Base-by-base conservation (phyloP, 2,797 vertebrate genomes). In the Octomys mimax region DNA sequence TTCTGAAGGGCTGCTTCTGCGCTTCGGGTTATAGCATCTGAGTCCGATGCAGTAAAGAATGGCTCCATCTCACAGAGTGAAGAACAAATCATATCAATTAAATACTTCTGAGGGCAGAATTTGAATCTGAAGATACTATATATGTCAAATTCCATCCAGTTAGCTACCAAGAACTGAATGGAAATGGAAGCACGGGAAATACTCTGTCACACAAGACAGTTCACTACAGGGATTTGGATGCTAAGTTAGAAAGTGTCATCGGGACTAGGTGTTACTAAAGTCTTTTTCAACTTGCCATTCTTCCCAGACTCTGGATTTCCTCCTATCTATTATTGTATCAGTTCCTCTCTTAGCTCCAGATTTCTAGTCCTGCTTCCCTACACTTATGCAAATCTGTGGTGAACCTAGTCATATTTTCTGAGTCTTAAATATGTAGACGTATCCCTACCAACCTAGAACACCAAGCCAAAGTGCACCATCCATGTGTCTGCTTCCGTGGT, bases 241-340 rank as follows among this genome's bases (percentile, higher is more conserved):
- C 84, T 83, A 86, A 46, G 73, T 92, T 71, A 87, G 77, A 91
- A 93, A 78, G 85, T 86, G 22, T 57, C 46, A 59, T 75, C 42
- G 33, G 26, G 22, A 75, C 33, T 75, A 64, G 57, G 54, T 91
- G 62, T 86, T 80, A 26, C 49, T 92, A 28, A 77, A 84, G 19
- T 61, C 39, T 87, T 81, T 73, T 66, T 86, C 19, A 49, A 87
- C 2, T 96, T 28, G 6, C 18, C 57, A 8, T 36, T 49, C 88
- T 11, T 57, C 8, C 5, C 11, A 62, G 59, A 88, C 10, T 77
- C 42, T 86, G 42, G 66, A 87, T 73, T 94, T 81, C 42, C 6
- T 22, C 5, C 1, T 79, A n/a, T 10, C 22, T 46, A 8, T 75
- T 49, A 82, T 68, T 92, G 79, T 91, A 54, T 75, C 73, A 82